Percentiles rank a stretch among this genome's conserved stretches.
Evolutionary conservation across 2,888 invertebrate species (phyloP).

Genomic region (Epistrophe eligans): DNA sequence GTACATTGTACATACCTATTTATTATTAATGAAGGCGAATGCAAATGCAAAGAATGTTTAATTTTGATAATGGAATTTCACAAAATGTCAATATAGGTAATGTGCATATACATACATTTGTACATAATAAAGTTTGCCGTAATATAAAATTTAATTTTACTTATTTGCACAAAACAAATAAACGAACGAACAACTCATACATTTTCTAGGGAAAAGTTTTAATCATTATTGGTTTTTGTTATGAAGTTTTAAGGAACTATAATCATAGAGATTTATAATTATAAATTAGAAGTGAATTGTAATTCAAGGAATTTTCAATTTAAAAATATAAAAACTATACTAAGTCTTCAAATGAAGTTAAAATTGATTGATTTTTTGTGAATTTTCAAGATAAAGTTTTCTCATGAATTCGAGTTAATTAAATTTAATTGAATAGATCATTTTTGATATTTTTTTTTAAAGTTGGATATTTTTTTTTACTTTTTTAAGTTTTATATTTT

Average conservation of each 20-base stretch:
- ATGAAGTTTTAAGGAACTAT: constrained; percentile 5
- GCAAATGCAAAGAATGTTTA: neutral
- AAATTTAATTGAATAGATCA: too few species aligned
- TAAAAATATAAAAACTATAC: neutral
- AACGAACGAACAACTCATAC: neutral
- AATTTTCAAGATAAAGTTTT: too few species aligned
- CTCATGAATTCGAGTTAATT: too few species aligned
- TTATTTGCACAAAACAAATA: constrained; percentile 2
- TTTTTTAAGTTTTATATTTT: too few species aligned
- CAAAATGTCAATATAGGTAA: neutral
- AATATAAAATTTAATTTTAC: neutral
- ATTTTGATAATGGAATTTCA: constrained; percentile 5
- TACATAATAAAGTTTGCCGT: too few species aligned
- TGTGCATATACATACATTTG: neutral
- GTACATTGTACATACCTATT: neutral
- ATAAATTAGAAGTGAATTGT: neutral
- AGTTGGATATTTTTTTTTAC: too few species aligned
- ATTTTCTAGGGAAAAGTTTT: constrained; percentile 5
- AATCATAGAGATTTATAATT: too few species aligned
- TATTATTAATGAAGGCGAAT: neutral
- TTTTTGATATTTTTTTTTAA: too few species aligned
- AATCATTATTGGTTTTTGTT: constrained; percentile 14
- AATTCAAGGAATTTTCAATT: neutral
- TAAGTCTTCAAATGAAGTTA: too few species aligned
- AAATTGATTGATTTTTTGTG: too few species aligned